Evolutionary conservation across 2,113 vertebrate species (phyloP).

Genomic region (Calypte anna): DNA sequence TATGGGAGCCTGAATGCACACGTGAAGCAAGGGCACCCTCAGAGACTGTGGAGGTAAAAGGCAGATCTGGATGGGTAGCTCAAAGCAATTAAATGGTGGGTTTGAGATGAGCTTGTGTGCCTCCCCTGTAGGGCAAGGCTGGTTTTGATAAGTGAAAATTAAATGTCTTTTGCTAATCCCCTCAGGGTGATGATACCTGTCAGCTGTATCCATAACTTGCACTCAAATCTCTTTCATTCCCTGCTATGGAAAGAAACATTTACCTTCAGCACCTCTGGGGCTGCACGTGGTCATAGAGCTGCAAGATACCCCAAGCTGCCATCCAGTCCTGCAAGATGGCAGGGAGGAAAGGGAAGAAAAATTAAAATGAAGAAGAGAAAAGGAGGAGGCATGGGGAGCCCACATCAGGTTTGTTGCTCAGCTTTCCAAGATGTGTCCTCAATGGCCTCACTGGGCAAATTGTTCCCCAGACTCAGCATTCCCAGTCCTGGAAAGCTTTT

Average conservation of each 20-base stretch:
- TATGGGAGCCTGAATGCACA: background rate
- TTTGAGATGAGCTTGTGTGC: background rate
- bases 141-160: slow-evolving; percentile 55
- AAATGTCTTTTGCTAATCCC: slow-evolving; percentile 31
- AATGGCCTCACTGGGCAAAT: background rate
- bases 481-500: background rate
- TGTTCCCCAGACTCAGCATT: background rate
- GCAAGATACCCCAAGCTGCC: background rate
- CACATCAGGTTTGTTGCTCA: background rate
- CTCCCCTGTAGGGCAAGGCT: slow-evolving; percentile 11
- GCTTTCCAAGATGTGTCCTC: background rate
- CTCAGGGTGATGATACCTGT: background rate
- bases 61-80: background rate
- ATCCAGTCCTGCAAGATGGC: background rate
- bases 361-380: background rate
- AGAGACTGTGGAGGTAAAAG: background rate
- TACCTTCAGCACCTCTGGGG: background rate
- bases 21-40: background rate
- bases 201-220: background rate
- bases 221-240: background rate
- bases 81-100: slow-evolving; percentile 2
- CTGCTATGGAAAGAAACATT: background rate
- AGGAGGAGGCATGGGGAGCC: background rate
- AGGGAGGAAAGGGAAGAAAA: background rate
- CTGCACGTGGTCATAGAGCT: background rate